A percentile compares a stretch with the other conserved stretches of the same genome.
Evolutionary conservation across 2,797 vertebrate species (phyloP).

Genomic region (Meda fulgida): DNA sequence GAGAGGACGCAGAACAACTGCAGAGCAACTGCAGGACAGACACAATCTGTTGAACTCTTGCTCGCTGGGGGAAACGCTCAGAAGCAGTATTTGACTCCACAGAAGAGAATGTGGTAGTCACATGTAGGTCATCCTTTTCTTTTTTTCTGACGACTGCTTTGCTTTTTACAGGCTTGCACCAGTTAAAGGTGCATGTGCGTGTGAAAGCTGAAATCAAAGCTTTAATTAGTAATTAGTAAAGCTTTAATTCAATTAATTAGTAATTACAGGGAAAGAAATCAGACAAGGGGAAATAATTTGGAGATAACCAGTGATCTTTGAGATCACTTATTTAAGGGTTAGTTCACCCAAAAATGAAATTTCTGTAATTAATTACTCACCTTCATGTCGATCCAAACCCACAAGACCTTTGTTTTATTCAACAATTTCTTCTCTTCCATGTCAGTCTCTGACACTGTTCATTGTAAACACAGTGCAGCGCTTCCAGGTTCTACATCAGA

Average conservation of each 20-base stretch:
- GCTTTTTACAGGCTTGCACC: conserved; percentile 13
- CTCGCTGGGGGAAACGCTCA: neutral
- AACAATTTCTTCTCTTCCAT: too few relatives aligned
- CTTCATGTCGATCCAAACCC: too few relatives aligned
- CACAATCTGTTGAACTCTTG: conserved; percentile 2
- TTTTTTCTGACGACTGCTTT: conserved; percentile 9
- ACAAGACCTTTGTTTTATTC: too few relatives aligned
- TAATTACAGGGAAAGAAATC: conserved; percentile 14
- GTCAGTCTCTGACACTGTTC: too few relatives aligned
- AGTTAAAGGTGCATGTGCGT: neutral
- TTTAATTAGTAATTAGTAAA: conserved; percentile 9
- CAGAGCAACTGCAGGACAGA: conserved; percentile 19
- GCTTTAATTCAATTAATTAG: neutral
- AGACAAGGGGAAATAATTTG: neutral
- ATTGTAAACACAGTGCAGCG: too few relatives aligned
- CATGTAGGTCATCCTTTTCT: conserved; percentile 16
- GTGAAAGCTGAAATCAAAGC: neutral
- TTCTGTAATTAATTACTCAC: too few relatives aligned
- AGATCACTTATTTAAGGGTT: neutral
- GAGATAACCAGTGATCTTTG: neutral
- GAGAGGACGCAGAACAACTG: conserved; percentile 27
- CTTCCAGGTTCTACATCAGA: too few relatives aligned
- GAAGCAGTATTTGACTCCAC: neutral
- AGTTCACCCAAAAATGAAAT: too few relatives aligned
- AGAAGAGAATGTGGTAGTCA: neutral